Percentiles rank a stretch among this genome's conserved stretches.
Evolutionary conservation across 2,113 vertebrate species (phyloP).

Genomic region (Chroicocephalus ridibundus): DNA sequence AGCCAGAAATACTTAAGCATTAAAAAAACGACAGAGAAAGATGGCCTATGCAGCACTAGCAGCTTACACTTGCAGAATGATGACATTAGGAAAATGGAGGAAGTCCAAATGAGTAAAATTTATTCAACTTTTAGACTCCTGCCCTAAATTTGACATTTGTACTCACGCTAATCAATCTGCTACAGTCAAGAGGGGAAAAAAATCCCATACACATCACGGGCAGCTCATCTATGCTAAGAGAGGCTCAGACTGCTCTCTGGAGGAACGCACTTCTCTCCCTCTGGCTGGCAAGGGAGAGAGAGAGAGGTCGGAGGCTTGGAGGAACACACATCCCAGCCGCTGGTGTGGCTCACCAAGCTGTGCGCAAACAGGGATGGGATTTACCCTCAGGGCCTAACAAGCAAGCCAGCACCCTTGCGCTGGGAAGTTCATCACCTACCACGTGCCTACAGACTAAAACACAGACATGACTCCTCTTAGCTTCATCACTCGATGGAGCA

Average conservation of each 20-base stretch:
- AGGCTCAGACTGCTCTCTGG: neutral
- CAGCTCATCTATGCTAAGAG: neutral
- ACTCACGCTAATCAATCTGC: neutral
- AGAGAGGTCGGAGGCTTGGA: neutral
- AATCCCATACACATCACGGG: fast-evolving
- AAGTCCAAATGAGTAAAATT: neutral
- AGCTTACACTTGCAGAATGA: neutral
- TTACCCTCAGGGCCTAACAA: neutral
- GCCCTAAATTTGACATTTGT: too few species aligned
- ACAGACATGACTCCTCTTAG: neutral
- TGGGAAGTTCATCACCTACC: neutral
- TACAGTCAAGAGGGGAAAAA: neutral
- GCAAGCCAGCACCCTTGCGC: fast-evolving
- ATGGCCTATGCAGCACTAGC: too few species aligned
- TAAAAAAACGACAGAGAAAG: too few species aligned
- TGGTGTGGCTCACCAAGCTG: neutral
- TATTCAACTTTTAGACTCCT: neutral
- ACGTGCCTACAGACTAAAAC: neutral
- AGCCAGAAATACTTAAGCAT: neutral
- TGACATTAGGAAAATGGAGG: neutral
- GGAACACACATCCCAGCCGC: fast-evolving
- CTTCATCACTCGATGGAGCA: neutral
- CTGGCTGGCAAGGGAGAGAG: too few species aligned
- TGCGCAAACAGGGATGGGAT: too few species aligned
- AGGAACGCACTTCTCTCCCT: neutral